Base-by-base conservation (phyloP, 2,888 invertebrate genomes). In the Hyalella azteca region DNA sequence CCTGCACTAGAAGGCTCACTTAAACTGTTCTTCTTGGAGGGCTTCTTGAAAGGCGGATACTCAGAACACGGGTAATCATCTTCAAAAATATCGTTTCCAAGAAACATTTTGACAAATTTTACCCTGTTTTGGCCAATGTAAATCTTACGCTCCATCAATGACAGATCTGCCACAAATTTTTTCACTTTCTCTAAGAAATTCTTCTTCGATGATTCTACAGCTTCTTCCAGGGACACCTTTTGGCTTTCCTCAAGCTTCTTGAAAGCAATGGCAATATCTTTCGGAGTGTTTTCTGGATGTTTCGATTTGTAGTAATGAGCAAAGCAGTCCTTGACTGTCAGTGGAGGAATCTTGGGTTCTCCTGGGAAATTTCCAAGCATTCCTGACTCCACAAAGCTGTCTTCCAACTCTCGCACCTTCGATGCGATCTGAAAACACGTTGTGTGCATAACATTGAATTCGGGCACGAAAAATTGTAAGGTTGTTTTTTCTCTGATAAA, bases 41-140 rank as follows among this genome's bases (percentile, higher is more conserved):
- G 66, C 19, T 32, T 66, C 66, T 36, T 66, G 36, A 66, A 66
- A 19, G 66, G 66, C 9, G 66, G 66, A 66, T 66, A 66, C 26
- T 66, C 66, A 66, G 66, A 66, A 29, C 66, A 66, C 3, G 66
- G 66, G 26, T 66, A 66, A 11, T 66, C 39, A 36, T 66, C 66
- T 36, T 66, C 66, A 36, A 66, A 66, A 19, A 66, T 19, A 66
- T 66, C 66, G 19, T 4, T 19, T 0, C 66, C 66, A 0, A n/a
- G 15, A 36, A 66, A 66, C 39, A 66, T 11, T 36, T 66, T 66
- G 0, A 66, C 19, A 29, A 36, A 66, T 19, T 66, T 66, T n/a
- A 66, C 29, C 36, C 66, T 66, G 36, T 66, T 66, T 36, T 66
- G 66, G 11, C 66, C 66, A 13, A 66, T 19, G 66, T 66, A 66